Percentiles rank a stretch among this genome's conserved stretches.
Evolutionary conservation across 2,113 vertebrate genomes (phyloP).

Genomic region (Neolamprologus ventralis): DNA sequence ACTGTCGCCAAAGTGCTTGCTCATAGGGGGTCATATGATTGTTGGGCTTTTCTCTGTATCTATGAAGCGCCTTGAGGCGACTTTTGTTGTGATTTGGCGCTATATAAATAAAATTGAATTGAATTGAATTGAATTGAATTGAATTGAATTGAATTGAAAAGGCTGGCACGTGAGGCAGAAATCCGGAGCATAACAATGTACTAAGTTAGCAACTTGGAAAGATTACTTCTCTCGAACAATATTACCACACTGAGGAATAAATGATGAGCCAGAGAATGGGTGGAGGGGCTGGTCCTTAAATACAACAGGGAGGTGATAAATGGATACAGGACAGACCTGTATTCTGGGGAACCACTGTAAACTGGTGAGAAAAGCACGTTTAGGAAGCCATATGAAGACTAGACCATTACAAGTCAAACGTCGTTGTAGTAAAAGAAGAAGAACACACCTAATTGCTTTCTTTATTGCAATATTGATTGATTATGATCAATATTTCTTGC

Average conservation of each 20-base stretch:
- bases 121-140: too few species aligned
- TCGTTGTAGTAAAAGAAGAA: background rate
- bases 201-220: background rate
- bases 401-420: background rate
- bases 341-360: background rate
- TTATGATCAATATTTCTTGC: background rate
- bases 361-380: background rate
- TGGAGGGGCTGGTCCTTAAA: background rate
- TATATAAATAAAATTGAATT: too few species aligned
- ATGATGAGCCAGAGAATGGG: background rate
- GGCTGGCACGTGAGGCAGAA: accelerated
- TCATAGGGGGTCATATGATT: too few species aligned
- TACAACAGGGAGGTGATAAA: background rate
- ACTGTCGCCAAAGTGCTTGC: too few species aligned
- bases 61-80: too few species aligned
- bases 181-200: background rate
- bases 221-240: background rate
- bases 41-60: too few species aligned
- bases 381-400: background rate
- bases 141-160: background rate
- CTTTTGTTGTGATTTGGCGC: too few species aligned
- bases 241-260: background rate
- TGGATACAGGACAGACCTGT: accelerated
- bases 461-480: background rate
- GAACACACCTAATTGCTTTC: background rate